Percentiles rank a stretch among this genome's conserved stretches.
Conservation (phyloP, 2,888 invertebrate species). For the Ptychoptera contaminata region DNA sequence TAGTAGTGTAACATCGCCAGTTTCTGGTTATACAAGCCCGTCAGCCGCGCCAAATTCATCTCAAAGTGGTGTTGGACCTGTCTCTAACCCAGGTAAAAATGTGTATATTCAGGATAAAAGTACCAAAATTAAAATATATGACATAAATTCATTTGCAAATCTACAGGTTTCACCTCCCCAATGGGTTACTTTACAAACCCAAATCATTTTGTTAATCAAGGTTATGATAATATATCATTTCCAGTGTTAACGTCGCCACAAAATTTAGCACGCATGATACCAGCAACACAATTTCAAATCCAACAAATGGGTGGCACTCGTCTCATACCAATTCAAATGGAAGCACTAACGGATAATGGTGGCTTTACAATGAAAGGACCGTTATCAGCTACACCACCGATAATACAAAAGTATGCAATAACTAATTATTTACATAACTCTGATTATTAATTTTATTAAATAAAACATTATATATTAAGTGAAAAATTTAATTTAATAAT, state of each 20-base stretch:
- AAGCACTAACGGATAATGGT: slow-evolving; percentile 30
- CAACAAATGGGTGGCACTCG: slow-evolving; percentile 33
- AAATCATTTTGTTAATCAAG: slow-evolving; percentile 33
- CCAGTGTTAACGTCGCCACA: slow-evolving; percentile 21
- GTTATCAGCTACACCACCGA: slow-evolving; percentile 24
- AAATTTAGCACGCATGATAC: slow-evolving; percentile 15
- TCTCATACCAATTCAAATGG: slow-evolving; percentile 42
- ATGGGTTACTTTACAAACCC: slow-evolving; percentile 23
- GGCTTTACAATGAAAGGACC: slow-evolving; percentile 20
- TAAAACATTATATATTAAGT: slow-evolving; percentile 13
- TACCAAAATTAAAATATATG: slow-evolving; percentile 1
- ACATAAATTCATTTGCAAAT: background rate
- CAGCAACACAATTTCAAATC: slow-evolving; percentile 15
- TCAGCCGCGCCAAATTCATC: background rate
- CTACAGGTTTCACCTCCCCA: background rate
- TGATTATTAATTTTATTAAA: no score
- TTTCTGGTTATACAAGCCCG: slow-evolving; percentile 9
- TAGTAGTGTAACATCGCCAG: slow-evolving; percentile 13
- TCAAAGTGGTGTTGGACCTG: background rate
- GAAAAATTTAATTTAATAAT: slow-evolving; percentile 27
- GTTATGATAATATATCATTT: slow-evolving; percentile 25
- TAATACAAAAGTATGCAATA: slow-evolving; percentile 30
- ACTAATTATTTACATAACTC: background rate
- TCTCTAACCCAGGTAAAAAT: no score
- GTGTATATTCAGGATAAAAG: no score